Base-by-base conservation (phyloP, 2,888 invertebrate genomes). In the Athripsodes cinereus region DNA sequence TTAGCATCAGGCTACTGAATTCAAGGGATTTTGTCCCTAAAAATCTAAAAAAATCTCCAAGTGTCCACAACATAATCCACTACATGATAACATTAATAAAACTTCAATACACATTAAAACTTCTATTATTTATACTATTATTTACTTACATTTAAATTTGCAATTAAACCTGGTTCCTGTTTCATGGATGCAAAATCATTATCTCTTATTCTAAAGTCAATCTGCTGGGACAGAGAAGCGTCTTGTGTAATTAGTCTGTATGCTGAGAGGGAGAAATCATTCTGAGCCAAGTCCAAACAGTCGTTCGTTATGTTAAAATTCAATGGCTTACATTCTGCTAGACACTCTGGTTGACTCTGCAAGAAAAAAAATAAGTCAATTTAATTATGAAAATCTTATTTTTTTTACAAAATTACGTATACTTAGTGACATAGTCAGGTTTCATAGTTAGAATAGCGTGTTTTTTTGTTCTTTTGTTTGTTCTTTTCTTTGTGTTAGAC, bases 221-320 rank as follows among this genome's bases (percentile, higher is more conserved):
- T 54, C 35, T 62, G 63, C 31, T 62, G 63, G 18, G 62, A 47
- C 16, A 59, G 48, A 18, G 62, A 51, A 44, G 56, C 40, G 26
- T 64, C 63, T 48, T 63, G 63, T 22, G 35, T 62, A 48, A 59
- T 55, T 19, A 62, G 26, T 22, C 64, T 54, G 34, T 61, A 62
- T 10, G 63, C 31, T 2, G 55, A 51, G 10, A 62, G 22, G 11
- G 63, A 59, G 11, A 64, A 53, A 53, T 64, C 64, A 16, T 60
- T 46, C 26, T 60, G 64, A 11, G 56, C 62, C 53, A 64, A 58
- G 57, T 64, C 64, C 19, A 64, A 52, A 40, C 64, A 59, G 52
- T 64, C 64, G 50, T 55, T 64, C 2, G 63, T 48, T 11, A 64
- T 61, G 40, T 64, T 63, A 40, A 61, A 64, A 53, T 63, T 63